A percentile compares a stretch with the other conserved stretches of the same genome.
Evolutionary conservation across 2,888 invertebrate species (phyloP).

Genomic region (Patella depressa): DNA sequence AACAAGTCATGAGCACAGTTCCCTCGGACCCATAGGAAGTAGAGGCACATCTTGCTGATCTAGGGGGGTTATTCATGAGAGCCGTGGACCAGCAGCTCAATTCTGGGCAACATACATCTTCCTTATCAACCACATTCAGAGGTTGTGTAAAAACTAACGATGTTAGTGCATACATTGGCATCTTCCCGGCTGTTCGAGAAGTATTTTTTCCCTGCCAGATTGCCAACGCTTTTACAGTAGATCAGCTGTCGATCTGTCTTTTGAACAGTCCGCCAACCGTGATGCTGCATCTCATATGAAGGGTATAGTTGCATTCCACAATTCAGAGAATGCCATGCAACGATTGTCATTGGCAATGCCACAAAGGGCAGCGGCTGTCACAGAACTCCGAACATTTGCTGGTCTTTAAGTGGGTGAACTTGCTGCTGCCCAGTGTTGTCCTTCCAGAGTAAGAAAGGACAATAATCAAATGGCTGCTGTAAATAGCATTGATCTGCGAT

Average conservation of each 20-base stretch:
- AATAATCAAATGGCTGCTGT: constrained; percentile 2
- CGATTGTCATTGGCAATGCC: constrained; percentile 26
- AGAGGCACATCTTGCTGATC: not conserved
- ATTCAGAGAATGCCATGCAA: constrained; percentile 28
- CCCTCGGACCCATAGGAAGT: not conserved
- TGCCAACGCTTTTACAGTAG: constrained; percentile 28
- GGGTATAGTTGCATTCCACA: constrained; percentile 11
- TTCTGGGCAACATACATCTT: constrained; percentile 21
- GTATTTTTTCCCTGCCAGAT: constrained; percentile 28
- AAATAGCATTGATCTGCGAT: too few relatives aligned
- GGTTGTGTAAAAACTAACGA: constrained; percentile 29
- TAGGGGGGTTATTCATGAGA: not conserved
- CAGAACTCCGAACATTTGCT: constrained; percentile 19
- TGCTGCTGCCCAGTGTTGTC: constrained; percentile 23
- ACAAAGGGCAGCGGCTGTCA: constrained; percentile 28
- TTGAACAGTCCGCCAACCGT: too few relatives aligned
- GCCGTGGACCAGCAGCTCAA: constrained; percentile 13
- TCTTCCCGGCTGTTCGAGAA: constrained; percentile 18
- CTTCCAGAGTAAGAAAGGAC: constrained; percentile 23
- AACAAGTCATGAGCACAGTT: not conserved
- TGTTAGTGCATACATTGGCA: constrained; percentile 15
- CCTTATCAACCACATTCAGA: constrained; percentile 22
- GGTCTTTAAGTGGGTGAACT: constrained; percentile 23
- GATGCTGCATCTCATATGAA: too few relatives aligned
- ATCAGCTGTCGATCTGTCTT: too few relatives aligned